phyloP scores from a whole-genome alignment of 2,797 vertebrate species.

The Lycodopsis pacificus region DNA sequence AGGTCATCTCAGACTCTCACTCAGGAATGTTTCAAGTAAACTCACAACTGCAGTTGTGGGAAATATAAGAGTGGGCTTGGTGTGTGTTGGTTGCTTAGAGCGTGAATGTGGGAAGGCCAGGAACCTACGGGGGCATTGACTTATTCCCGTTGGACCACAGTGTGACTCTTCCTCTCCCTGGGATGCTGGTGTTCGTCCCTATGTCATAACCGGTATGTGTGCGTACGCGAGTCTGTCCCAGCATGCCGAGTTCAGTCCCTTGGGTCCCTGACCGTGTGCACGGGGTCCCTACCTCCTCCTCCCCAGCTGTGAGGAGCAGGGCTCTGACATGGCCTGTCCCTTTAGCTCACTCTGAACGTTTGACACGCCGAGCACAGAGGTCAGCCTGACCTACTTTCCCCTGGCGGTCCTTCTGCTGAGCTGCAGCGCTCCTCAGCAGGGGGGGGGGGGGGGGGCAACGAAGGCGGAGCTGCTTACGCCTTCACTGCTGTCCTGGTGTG shows the following conservation, averaged over 20 bases:
- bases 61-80: conserved; percentile 26
- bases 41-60: conserved; percentile 41
- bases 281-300: conserved; percentile 50
- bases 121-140: conserved; percentile 44
- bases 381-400: conserved; percentile 83
- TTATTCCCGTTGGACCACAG: conserved; percentile 49
- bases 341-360: conserved; percentile 81
- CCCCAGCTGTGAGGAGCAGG: conserved; percentile 79
- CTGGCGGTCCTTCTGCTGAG: conserved; percentile 78
- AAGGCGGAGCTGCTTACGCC: conserved; percentile 76
- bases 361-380: conserved; percentile 80
- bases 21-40: conserved; percentile 51
- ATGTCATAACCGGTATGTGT: conserved; percentile 68
- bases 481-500: conserved; percentile 81
- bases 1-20: conserved; percentile 33
- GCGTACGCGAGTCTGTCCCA: conserved; percentile 62
- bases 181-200: conserved; percentile 52
- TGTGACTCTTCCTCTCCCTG: conserved; percentile 40
- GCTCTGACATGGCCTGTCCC: conserved; percentile 83
- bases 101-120: conserved; percentile 53
- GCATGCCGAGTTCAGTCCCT: conserved; percentile 60
- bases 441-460: conserved; percentile 47
- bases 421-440: conserved; percentile 65
- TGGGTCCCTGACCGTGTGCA: conserved; percentile 64
- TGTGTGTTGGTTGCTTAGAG: conserved; percentile 39